Evolutionary conservation across 2,113 vertebrate genomes (phyloP).

Genomic region (Zosterops hypoxanthus): DNA sequence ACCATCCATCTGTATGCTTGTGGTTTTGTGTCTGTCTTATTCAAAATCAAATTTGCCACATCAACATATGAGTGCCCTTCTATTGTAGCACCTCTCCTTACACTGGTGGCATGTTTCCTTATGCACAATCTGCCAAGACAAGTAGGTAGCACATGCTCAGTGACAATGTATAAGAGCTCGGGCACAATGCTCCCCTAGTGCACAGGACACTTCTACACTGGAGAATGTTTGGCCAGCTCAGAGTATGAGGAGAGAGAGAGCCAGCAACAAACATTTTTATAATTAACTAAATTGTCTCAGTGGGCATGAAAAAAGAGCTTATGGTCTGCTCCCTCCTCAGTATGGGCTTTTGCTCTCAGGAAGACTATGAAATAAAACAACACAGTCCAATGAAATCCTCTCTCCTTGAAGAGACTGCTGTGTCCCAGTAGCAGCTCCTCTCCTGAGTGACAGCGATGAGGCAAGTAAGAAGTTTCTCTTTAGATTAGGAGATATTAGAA

Average conservation of each 20-base stretch:
- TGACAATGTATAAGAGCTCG: background rate
- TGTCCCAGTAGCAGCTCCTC: background rate
- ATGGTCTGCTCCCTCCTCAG: background rate
- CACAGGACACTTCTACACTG: background rate
- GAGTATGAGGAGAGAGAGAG: background rate
- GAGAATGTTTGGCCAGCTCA: background rate
- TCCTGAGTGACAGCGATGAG: background rate
- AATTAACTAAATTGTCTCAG: background rate
- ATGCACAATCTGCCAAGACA: background rate
- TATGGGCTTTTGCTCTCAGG: background rate
- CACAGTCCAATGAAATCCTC: background rate
- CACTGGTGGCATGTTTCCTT: background rate
- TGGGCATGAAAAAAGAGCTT: background rate
- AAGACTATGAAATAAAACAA: background rate
- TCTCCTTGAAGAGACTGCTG: background rate
- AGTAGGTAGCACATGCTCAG: background rate
- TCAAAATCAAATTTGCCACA: background rate
- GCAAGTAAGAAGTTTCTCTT: background rate
- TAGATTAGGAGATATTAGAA: background rate
- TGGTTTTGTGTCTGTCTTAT: background rate
- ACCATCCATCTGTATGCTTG: background rate
- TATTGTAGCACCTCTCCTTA: background rate
- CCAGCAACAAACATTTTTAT: background rate
- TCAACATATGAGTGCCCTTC: background rate
- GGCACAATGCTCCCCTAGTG: rapidly evolving